These are phyloP conservation scores for Sebastes nivosus DNA, from an alignment of 2,797 vertebrate genomes.

Conservation along the genomic window DNA sequence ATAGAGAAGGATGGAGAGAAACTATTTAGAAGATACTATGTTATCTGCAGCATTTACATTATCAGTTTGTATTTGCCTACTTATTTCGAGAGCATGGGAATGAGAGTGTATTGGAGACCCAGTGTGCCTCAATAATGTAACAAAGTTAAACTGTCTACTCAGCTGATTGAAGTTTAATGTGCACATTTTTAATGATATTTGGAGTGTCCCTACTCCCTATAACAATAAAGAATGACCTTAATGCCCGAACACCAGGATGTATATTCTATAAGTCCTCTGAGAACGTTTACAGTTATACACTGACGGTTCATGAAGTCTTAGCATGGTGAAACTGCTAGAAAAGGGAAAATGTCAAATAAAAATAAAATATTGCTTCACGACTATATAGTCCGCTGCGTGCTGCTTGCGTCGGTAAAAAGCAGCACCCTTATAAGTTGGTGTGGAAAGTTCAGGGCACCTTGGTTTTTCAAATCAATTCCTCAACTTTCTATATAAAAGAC, in stretches of 20 bases:
- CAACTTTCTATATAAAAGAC: slow-evolving; percentile 26
- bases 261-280: not conserved
- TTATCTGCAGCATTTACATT: not conserved
- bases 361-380: slow-evolving; percentile 32
- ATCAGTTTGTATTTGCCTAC: not conserved
- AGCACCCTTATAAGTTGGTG: slow-evolving; percentile 21
- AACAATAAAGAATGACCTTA: not conserved
- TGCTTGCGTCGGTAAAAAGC: slow-evolving; percentile 37
- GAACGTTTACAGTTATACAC: not conserved
- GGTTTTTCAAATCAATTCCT: slow-evolving; percentile 36
- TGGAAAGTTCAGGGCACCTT: slow-evolving; percentile 37
- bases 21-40: not conserved
- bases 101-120: not conserved
- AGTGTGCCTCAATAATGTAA: not conserved
- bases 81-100: not conserved
- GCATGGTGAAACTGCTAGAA: slow-evolving; percentile 15
- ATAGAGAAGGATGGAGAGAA: not conserved
- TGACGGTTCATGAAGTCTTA: slow-evolving; percentile 1
- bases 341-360: slow-evolving; percentile 45
- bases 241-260: not conserved
- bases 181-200: not conserved
- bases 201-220: not conserved
- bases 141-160: not conserved
- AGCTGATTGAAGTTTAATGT: not conserved
- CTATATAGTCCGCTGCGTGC: not conserved